Base-by-base conservation (phyloP, 2,113 vertebrate genomes). In the Ramphastos sulfuratus region DNA sequence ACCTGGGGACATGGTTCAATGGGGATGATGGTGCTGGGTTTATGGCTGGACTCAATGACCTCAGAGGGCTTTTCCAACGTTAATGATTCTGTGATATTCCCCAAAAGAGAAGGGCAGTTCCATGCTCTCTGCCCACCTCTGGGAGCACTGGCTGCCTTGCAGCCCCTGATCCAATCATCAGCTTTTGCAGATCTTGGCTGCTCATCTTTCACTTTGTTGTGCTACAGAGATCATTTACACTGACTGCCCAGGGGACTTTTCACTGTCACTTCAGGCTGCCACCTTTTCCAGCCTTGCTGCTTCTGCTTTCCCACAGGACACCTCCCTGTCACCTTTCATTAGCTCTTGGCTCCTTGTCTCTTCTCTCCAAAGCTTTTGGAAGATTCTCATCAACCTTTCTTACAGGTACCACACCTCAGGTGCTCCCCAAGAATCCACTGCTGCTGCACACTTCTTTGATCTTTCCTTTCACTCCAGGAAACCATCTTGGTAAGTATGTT, bases 71-170 rank as follows among this genome's bases (percentile, higher is more conserved):
- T 52, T 25, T 52, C 50, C 50, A 52, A 23, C 23, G 4, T 24
- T 52, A 24, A 52, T 52, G 23, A 52, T 52, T 52, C 50, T 52
- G 23, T 52, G 50, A 24, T 52, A 52, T 25, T 52, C 50, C 50
- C 50, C 12, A 12, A 10, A 52, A 0, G 16, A 46, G 66, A 67
- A 12, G 27, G 11, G 56, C 4, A 31, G 7, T 2, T 24, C 48
- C 66, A 42, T 5, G 23, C 6, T 25, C 42, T 65, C 33, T 19
- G 6, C 58, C 48, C 74, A 56, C 5, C 79, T 25, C 33, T 16
- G 33, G 6, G 5, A 65, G 5, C 15, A 33, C 6, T 4, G 0
- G 1, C 0, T 10, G 8, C 33, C 50, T 17, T 31, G 4, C 11
- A 27, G 67, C 25, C 59, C 64, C 48, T 21, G 46, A 8, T 4